Base-by-base conservation (phyloP, 2,888 invertebrate species). In the Macrophya alboannulata region DNA sequence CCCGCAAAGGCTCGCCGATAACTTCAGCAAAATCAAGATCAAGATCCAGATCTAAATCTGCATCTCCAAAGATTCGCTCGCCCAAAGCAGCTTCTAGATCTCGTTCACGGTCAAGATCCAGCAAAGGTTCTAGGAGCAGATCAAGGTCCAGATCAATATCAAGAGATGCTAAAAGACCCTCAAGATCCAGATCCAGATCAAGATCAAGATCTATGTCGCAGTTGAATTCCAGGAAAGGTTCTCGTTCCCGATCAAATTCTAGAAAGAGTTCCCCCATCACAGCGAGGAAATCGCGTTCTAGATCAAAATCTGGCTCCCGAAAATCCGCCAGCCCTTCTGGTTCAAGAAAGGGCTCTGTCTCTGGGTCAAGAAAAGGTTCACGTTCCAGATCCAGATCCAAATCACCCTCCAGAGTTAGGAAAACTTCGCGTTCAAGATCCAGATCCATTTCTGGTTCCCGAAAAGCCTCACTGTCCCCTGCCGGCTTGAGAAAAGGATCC, bases 161-260 rank as follows among this genome's bases (percentile, higher is more conserved):
- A 31, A 51, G 86, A 74, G 37, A 77, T 74, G 48, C 45, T 37
- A 76, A 76, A 76, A 45, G 76, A 48, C 25, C 43, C n/a, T 86
- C 85, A 1, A 86, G 85, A 21, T 87, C 88, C 1, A 72, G 87
- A 79, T 88, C 88, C 2, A 87, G 85, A 62, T 91, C 89, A 40
- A 86, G 88, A 76, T 90, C 86, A 21, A 83, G 85, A n/a, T n/a
- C n/a, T n/a, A 31, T 31, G 51, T 85, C 85, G 31, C 72, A 76
- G 65, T 21, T 48, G 12, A 55, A 17, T 59, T 84, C 84, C 25
- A 59, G 48, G 4, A 55, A 86, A 62, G 81, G 43, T 31, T 85
- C 86, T n/a, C 85, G 85, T 40, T 92, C 92, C 3, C 88, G 90
- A 86, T 92, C 92, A 43, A 88, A 90, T 45, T 90, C 90, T 12